These are phyloP conservation scores for Scaptomyza montana DNA, from an alignment of 1,140 invertebrate genomes.

Conservation along the genomic window DNA sequence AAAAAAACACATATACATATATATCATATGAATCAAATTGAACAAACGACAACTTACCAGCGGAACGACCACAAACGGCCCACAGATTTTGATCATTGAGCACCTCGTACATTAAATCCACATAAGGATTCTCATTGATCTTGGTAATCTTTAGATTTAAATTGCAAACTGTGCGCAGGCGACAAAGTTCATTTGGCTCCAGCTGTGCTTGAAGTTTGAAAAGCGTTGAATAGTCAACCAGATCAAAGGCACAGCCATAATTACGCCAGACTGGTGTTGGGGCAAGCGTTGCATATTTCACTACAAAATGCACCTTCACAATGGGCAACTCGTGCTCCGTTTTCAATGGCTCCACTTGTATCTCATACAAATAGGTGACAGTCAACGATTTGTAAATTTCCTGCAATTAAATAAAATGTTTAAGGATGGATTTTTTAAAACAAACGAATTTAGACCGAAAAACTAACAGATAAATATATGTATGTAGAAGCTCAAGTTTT, in stretches of 20 bases:
- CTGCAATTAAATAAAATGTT: constrained; percentile 21
- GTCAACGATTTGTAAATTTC: constrained; percentile 85
- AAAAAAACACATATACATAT: constrained; percentile 46
- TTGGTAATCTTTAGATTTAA: constrained; percentile 90
- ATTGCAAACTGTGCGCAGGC: constrained; percentile 94
- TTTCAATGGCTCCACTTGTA: constrained; percentile 87
- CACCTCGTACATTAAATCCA: constrained; percentile 96
- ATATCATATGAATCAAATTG: constrained; percentile 1
- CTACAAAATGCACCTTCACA: constrained; percentile 88
- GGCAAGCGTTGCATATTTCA: constrained; percentile 86
- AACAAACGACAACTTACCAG: constrained; percentile 84
- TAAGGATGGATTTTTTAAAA: too few relatives aligned
- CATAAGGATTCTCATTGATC: constrained; percentile 82
- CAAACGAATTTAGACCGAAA: too few relatives aligned
- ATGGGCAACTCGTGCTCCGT: constrained; percentile 84
- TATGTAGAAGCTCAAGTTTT: not conserved
- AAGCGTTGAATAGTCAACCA: constrained; percentile 89
- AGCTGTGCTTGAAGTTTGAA: constrained; percentile 92
- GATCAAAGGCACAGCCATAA: constrained; percentile 86
- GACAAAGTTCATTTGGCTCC: constrained; percentile 94
- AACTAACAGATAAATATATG: too few relatives aligned
- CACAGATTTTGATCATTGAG: constrained; percentile 95
- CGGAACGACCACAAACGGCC: constrained; percentile 94
- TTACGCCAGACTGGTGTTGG: constrained; percentile 84
- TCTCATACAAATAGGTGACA: constrained; percentile 88